Base-by-base conservation (phyloP, 2,888 invertebrate species). In the Stegana nigrithorax region DNA sequence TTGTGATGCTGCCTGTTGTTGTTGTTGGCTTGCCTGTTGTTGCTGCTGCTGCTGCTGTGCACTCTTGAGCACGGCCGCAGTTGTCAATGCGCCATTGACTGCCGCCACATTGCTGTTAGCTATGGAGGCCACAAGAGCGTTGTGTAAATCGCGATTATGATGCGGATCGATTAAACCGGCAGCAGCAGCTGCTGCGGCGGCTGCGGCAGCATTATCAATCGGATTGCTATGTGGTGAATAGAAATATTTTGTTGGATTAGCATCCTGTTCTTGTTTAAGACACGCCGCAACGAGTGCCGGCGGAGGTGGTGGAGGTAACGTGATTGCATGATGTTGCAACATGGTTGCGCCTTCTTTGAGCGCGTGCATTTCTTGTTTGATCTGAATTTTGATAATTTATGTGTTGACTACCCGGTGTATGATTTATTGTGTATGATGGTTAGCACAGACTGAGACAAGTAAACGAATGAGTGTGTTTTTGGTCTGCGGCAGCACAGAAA, bases 171-270 rank as follows among this genome's bases (percentile, higher is more conserved):
- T 80, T 19, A 84, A 82, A 21, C 79, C 83, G 29, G 82, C 81
- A 64, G 85, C 83, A 45, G 83, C 82, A 14, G 73, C 83, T 45
- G 72, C 73, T n/a, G 73, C 83, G 8, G 82, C 82, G 14, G 81
- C 81, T 26, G 82, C 82, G 14, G 81, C 81, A 58, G 85, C 78
- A 67, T 85, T 86, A 62, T 86, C 86, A 83, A 89, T 87, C 79
- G 89, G 88, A 75, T 89, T 89, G 81, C 89, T 87, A 82, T 81
- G 87, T 81, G 83, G 66, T 8, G 53, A 68, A 79, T 77, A 83
- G 67, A 83, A 84, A 65, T 80, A 83, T 60, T 71, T 67, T 67
- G 69, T 71, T 36, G 76, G 58, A 44, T 75, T 67, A 65, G 77
- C 75, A 21, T 72, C 72, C 21, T 69, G 75, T 44, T 73, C 73